These are phyloP conservation scores for Chironomus riparius DNA, from an alignment of 2,888 invertebrate genomes.

Conservation along the genomic window DNA sequence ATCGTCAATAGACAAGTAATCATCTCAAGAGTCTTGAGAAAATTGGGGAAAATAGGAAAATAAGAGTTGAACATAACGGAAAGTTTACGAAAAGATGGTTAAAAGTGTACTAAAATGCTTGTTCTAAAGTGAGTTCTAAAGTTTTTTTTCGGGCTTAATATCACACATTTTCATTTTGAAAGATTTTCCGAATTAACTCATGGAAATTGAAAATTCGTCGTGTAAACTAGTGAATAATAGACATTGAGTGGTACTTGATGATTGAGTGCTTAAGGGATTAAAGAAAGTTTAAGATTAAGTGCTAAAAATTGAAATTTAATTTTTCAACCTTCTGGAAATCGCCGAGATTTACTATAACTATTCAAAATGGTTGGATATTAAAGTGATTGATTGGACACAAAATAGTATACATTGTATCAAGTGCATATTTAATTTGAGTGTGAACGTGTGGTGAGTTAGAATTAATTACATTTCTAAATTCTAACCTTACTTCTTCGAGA, in stretches of 20 bases:
- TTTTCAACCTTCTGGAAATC: not conserved
- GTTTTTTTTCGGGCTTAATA: not conserved
- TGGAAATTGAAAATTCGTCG: not conserved
- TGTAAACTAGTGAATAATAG: not conserved
- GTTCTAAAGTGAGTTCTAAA: not conserved
- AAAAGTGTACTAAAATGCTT: too few species aligned
- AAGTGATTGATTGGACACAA: not conserved
- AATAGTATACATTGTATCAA: not conserved
- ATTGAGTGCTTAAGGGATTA: not conserved
- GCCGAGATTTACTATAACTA: slow-evolving; percentile 3
- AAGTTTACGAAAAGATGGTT: too few species aligned
- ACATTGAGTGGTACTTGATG: not conserved
- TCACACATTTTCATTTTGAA: not conserved
- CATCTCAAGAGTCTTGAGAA: too few species aligned
- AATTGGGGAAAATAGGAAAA: too few species aligned
- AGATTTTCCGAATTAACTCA: not conserved
- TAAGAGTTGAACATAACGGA: too few species aligned
- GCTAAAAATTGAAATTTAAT: not conserved
- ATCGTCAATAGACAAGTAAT: too few species aligned
- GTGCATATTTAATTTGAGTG: slow-evolving; percentile 9
- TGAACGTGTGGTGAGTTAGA: slow-evolving; percentile 6
- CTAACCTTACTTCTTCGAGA: slow-evolving; percentile 17
- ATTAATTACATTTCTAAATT: slow-evolving; percentile 15
- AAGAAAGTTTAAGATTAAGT: not conserved
- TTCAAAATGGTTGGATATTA: slow-evolving; percentile 6